Percentiles rank a stretch among this genome's conserved stretches.
phyloP scores from a whole-genome alignment of 2,797 vertebrate species.

The Epinephelus malabaricus region DNA sequence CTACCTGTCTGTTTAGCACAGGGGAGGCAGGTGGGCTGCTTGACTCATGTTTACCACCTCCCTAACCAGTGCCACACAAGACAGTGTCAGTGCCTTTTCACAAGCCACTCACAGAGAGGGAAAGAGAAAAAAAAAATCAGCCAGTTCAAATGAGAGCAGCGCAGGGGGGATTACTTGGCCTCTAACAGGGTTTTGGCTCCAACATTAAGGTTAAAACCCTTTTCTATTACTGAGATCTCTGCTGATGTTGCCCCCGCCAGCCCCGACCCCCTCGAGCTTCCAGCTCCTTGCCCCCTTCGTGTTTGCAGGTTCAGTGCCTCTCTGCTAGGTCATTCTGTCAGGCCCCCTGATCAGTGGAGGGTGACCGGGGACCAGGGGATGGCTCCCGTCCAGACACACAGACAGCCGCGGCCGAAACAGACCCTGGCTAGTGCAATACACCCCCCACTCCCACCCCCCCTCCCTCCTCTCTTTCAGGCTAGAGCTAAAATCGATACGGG shows the following conservation, averaged over 20 bases:
- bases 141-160: conserved; percentile 83
- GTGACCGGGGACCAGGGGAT: conserved; percentile 80
- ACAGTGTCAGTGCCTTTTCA: conserved; percentile 42
- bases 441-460: not conserved
- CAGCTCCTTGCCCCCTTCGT: conserved; percentile 80
- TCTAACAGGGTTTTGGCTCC: conserved; percentile 89
- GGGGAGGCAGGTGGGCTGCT: conserved; percentile 1
- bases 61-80: conserved; percentile 44
- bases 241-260: conserved; percentile 79
- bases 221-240: conserved; percentile 88
- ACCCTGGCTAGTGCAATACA: conserved; percentile 34
- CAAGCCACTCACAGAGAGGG: conserved; percentile 35
- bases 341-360: conserved; percentile 84
- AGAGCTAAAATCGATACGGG: conserved; percentile 87
- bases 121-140: conserved; percentile 45
- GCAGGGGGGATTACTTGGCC: conserved; percentile 86
- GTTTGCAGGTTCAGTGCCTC: conserved; percentile 89
- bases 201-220: conserved; percentile 91
- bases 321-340: conserved; percentile 86
- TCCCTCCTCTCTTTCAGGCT: conserved; percentile 56
- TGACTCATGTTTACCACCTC: conserved; percentile 40
- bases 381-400: conserved; percentile 78
- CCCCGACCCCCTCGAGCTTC: conserved; percentile 75
- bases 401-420: conserved; percentile 63
- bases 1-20: not conserved